A percentile compares a stretch with the other conserved stretches of the same genome.
phyloP scores from a whole-genome alignment of 2,888 invertebrate species.

The Morpho helenor region DNA sequence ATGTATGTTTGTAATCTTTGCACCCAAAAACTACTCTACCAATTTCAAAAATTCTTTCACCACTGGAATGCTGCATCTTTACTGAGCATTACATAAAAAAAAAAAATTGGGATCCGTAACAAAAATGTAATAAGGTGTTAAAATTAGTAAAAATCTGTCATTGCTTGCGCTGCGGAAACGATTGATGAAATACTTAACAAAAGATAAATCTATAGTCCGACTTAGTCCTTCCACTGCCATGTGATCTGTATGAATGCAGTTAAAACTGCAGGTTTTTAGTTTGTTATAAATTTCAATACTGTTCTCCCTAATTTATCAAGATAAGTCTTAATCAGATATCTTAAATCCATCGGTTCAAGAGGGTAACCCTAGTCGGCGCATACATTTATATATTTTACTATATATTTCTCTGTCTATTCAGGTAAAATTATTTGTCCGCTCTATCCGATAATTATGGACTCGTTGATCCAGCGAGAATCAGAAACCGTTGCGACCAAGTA shows the following conservation, averaged over 20 bases:
- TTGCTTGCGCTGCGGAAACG: background rate
- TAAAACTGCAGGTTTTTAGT: too few species aligned
- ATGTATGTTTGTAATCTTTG: too few species aligned
- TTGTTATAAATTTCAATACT: background rate
- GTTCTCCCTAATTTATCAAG: slow-evolving; percentile 15
- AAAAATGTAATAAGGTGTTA: background rate
- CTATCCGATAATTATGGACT: background rate
- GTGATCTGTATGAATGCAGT: too few species aligned
- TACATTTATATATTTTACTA: slow-evolving; percentile 23
- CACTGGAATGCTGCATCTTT: background rate
- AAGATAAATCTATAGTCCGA: too few species aligned
- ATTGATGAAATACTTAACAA: background rate
- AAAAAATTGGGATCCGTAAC: background rate
- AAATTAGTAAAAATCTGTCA: background rate
- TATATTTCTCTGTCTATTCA: slow-evolving; percentile 24
- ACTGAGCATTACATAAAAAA: background rate
- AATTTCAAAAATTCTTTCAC: background rate
- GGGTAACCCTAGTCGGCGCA: slow-evolving; percentile 33
- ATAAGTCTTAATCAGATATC: slow-evolving; percentile 20
- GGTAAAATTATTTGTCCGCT: slow-evolving; percentile 30
- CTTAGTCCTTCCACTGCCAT: too few species aligned
- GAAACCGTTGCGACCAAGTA: too few species aligned
- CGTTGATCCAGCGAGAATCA: too few species aligned
- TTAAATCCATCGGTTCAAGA: slow-evolving; percentile 17
- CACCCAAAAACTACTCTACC: background rate